These are phyloP conservation scores for Pipistrellus kuhlii DNA, from an alignment of 2,797 vertebrate species.

Conservation along the genomic window DNA sequence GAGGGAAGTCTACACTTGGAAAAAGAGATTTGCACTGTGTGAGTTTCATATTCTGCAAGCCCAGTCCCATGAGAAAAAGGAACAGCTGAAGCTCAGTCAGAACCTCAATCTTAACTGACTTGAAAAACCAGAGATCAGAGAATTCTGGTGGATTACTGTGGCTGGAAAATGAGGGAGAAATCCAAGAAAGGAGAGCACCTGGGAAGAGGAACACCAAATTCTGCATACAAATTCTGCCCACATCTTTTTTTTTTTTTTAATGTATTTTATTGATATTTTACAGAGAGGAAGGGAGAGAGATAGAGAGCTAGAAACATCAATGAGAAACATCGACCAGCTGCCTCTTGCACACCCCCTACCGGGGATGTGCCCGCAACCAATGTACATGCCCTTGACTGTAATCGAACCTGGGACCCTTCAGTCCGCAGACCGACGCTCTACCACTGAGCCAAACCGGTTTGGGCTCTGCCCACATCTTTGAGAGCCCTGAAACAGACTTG, in stretches of 20 bases:
- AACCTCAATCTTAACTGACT: background rate
- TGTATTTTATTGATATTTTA: too few relatives aligned
- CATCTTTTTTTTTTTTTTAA: background rate
- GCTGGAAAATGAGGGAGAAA: background rate
- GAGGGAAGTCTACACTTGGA: background rate
- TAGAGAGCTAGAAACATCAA: too few relatives aligned
- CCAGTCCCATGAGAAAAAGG: background rate
- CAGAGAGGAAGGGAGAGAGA: too few relatives aligned
- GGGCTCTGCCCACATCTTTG: background rate
- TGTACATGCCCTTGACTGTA: too few relatives aligned
- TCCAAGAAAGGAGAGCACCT: background rate
- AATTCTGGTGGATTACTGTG: too few relatives aligned
- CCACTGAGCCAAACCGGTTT: too few relatives aligned
- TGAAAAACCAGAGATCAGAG: background rate
- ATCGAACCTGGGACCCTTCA: too few relatives aligned
- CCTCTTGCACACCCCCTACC: too few relatives aligned
- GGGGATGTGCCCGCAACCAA: too few relatives aligned
- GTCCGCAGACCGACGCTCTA: too few relatives aligned
- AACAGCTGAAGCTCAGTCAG: background rate
- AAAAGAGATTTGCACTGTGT: fast-evolving
- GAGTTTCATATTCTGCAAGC: background rate
- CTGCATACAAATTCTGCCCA: background rate
- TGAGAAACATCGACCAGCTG: too few relatives aligned
- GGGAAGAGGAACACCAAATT: background rate
- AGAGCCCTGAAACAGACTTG: background rate